phyloP scores from a whole-genome alignment of 2,888 invertebrate genomes.

The Thereva unica region DNA sequence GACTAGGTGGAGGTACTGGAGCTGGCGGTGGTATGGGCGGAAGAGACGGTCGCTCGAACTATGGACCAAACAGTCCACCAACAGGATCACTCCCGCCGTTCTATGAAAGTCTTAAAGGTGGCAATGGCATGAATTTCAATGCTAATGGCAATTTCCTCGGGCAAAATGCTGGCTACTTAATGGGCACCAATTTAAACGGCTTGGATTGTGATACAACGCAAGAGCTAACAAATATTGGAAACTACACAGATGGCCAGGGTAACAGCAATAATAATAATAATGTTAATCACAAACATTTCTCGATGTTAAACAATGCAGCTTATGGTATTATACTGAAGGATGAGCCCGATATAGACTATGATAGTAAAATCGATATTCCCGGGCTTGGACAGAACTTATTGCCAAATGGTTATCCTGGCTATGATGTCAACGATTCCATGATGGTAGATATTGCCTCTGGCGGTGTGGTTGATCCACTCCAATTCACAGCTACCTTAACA shows the following conservation, averaged over 20 bases:
- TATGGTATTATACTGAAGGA: constrained; percentile 81
- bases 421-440: constrained; percentile 74
- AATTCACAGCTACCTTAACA: constrained; percentile 80
- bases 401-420: constrained; percentile 64
- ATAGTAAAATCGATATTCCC: constrained; percentile 69
- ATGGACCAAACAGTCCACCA: constrained; percentile 85
- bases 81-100: constrained; percentile 87
- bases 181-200: constrained; percentile 61
- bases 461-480: constrained; percentile 74
- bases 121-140: constrained; percentile 72
- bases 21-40: constrained; percentile 66
- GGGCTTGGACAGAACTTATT: constrained; percentile 55
- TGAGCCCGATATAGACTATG: constrained; percentile 77
- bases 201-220: constrained; percentile 65
- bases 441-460: constrained; percentile 75
- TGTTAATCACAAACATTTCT: constrained; percentile 67
- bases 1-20: constrained; percentile 64
- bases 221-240: constrained; percentile 50
- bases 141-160: constrained; percentile 67
- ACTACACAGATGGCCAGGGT: constrained; percentile 54
- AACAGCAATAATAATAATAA: constrained; percentile 40
- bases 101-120: constrained; percentile 82
- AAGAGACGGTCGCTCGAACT: constrained; percentile 77
- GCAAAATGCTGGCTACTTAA: constrained; percentile 70
- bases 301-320: constrained; percentile 76